A percentile compares a stretch with the other conserved stretches of the same genome.
phyloP scores from a whole-genome alignment of 2,888 invertebrate species.

The Aleiodes testaceus region DNA sequence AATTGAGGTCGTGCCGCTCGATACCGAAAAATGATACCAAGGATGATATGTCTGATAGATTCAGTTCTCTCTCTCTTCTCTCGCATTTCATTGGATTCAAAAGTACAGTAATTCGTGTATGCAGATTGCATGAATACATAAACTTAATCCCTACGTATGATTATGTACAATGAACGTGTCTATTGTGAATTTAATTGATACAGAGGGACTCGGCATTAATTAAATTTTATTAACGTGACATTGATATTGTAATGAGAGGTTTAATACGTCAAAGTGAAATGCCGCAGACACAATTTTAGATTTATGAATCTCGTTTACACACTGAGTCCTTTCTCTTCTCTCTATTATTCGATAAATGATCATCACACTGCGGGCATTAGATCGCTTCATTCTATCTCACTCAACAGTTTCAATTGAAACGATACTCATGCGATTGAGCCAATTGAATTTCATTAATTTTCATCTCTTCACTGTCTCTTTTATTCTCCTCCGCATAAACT shows the following conservation, averaged over 20 bases:
- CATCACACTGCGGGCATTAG: conserved; percentile 29
- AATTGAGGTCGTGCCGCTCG: conserved; percentile 60
- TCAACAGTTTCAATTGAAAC: conserved; percentile 44
- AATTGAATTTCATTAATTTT: conserved; percentile 39
- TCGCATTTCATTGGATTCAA: no score
- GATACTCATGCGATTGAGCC: conserved; percentile 41
- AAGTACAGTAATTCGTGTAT: conserved; percentile 2
- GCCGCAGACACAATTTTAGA: conserved; percentile 6
- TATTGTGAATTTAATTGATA: conserved; percentile 34
- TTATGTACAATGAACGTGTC: conserved; percentile 19
- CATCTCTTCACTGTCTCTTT: conserved; percentile 5
- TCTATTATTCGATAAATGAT: conserved; percentile 33
- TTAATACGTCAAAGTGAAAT: conserved; percentile 23
- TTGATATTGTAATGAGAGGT: conserved; percentile 32
- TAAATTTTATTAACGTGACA: conserved; percentile 41
- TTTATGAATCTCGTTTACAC: conserved; percentile 14
- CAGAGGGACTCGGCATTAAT: conserved; percentile 20
- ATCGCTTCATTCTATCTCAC: background rate
- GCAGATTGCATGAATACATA: background rate
- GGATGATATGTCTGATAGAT: conserved; percentile 38
- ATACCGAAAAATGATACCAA: conserved; percentile 61
- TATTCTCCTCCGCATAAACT: background rate
- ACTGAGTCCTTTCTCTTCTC: background rate
- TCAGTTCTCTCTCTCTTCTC: no score
- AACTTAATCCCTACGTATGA: background rate